Conservation (phyloP, 2,113 vertebrate species). For the Thryonomys swinderianus region DNA sequence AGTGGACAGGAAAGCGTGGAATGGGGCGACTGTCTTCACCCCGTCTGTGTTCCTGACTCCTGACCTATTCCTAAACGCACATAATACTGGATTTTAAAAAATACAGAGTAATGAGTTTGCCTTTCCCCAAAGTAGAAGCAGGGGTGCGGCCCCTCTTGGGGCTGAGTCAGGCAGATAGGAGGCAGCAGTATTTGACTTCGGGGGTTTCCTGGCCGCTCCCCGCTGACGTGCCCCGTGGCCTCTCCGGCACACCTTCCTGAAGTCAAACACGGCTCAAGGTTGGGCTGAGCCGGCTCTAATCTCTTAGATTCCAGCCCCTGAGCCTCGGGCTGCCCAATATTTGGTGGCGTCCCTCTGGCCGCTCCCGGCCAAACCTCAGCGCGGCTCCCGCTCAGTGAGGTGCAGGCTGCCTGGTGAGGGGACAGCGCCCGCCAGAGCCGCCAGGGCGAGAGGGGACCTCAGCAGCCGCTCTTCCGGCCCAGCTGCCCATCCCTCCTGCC, state of each 20-base stretch:
- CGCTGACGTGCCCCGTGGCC: neutral
- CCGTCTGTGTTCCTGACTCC: neutral
- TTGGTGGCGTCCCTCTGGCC: neutral
- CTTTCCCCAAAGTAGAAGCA: neutral
- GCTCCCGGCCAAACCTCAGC: neutral
- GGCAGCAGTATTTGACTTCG: neutral
- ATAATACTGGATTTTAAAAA: neutral
- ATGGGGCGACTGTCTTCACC: too few relatives aligned
- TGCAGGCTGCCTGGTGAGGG: rapidly evolving
- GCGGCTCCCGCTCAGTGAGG: rapidly evolving
- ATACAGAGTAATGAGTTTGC: neutral
- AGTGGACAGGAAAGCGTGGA: neutral
- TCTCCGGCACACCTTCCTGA: slow-evolving; percentile 51
- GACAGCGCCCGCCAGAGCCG: neutral
- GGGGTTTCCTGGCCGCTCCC: neutral
- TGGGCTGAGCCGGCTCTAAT: neutral
- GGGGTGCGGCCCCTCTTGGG: too few relatives aligned
- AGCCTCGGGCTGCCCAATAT: rapidly evolving
- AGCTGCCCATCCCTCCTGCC: neutral
- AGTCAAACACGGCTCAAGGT: slow-evolving; percentile 53
- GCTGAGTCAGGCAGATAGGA: neutral
- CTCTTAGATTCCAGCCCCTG: neutral
- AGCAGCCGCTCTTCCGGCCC: too few relatives aligned
- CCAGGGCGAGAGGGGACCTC: too few relatives aligned
- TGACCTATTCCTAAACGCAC: neutral